Evolutionary conservation across 2,888 invertebrate species (phyloP).

Genomic region (Drosophila setosimentum): DNA sequence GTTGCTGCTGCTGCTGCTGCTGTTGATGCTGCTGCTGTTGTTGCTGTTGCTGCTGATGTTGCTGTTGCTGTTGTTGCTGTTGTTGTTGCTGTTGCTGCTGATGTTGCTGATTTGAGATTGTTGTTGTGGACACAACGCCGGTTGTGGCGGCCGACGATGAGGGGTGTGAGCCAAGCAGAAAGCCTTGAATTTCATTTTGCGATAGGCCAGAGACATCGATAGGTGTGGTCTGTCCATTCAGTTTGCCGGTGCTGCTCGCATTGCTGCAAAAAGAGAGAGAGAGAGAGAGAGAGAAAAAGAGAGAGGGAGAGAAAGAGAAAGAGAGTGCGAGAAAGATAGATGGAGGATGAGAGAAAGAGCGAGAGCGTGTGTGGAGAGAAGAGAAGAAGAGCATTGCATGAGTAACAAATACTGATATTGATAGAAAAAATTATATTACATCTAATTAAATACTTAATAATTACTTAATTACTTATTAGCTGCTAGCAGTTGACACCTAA

Average conservation of each 20-base stretch:
- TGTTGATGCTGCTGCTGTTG: conserved; percentile 71
- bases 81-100: conserved; percentile 72
- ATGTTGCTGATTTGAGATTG: conserved; percentile 78
- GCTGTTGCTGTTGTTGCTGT: conserved; percentile 70
- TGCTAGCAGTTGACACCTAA: conserved; percentile 1
- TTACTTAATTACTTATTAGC: conserved; percentile 8
- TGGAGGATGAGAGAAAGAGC: conserved; percentile 14
- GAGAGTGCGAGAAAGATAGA: conserved; percentile 16
- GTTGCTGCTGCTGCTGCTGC: conserved; percentile 62
- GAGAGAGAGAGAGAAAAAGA: conserved; percentile 17
- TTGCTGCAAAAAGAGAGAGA: conserved; percentile 74
- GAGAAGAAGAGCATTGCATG: conserved; percentile 35
- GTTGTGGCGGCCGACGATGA: conserved; percentile 82
- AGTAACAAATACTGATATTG: conserved; percentile 27
- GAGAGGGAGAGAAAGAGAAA: background rate
- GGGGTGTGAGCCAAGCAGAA: conserved; percentile 86
- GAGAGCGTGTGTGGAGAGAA: conserved; percentile 2
- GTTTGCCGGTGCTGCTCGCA: conserved; percentile 83
- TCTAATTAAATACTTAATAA: conserved; percentile 9
- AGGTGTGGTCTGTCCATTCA: conserved; percentile 86
- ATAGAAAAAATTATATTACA: conserved; percentile 23
- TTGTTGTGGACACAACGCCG: conserved; percentile 81
- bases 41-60: conserved; percentile 67
- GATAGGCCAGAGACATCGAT: conserved; percentile 86
- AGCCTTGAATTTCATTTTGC: conserved; percentile 86